Evolutionary conservation across 2,888 invertebrate species (phyloP), one percentile per base, ranked within the genome.

Genomic region (Frankliniella intonsa): DNA sequence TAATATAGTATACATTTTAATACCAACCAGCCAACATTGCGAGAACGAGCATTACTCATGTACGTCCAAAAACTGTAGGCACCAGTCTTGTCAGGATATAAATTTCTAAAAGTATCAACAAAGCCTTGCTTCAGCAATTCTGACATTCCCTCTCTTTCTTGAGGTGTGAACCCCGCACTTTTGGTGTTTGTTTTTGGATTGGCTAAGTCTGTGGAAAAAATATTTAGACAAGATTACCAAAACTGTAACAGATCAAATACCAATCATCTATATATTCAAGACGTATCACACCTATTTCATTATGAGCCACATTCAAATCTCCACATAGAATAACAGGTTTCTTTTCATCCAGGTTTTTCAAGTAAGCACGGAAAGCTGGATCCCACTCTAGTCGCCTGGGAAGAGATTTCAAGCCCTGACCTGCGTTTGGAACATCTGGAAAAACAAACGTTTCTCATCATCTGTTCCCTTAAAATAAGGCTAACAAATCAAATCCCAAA

Each of bases 61-160:
- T 97, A 98, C 0, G 97, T 93, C 99, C 99, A 99, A 88, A 95
- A 99, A 0, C 98, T 96, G 88, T 97, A 99, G 0, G 94, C 94
- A 12, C 91, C 93, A 10, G 91, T 92, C 86, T 92, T 90, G 12
- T 97, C 93, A 0, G 99, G 98, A 89, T 99, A 93, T 3, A 98
- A 89, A 84, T 93, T 90, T 50, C 99, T 91, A 88, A 93, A 99
- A 0, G 95, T 93, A 88, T 99, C 99, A 0, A 97, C 90, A 87
- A 94, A 97, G 0, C 97, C 97, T 80, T 92, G 91, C 0, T 90
- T 90, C 14, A 99, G 89, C 81, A 99, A 90, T 50, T 94, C 92
- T 0, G 94, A 93, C 93, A 99, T 95, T 27, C 95, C 96, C 14
- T 95, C 93, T 55, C 99, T 91, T 89, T 99, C 99, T 87, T 98